A percentile compares a stretch with the other conserved stretches of the same genome.
Conservation (phyloP, 2,113 vertebrate species). For the Cygnus atratus region DNA sequence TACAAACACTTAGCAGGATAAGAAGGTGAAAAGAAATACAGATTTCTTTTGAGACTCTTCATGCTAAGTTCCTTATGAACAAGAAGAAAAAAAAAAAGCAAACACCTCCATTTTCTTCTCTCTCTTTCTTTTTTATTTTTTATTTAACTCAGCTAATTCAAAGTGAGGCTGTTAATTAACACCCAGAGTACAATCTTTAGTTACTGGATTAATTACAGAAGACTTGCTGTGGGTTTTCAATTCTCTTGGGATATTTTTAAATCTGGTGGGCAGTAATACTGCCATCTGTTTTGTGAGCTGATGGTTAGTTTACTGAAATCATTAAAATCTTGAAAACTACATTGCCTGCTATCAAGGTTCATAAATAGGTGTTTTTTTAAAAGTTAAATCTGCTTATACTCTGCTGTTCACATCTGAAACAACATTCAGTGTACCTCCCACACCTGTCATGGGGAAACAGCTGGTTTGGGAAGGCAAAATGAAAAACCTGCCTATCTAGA, state of each 20-base stretch:
- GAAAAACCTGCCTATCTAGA: not conserved
- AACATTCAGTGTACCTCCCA: not conserved
- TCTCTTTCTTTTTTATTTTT: not conserved
- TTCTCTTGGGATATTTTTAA: slow-evolving; percentile 65
- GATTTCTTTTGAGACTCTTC: slow-evolving; percentile 15
- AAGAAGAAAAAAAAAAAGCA: not conserved
- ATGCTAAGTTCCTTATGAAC: not conserved
- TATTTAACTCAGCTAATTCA: slow-evolving; percentile 33
- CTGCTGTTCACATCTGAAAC: not conserved
- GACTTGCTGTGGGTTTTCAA: slow-evolving; percentile 51
- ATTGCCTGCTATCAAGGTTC: not conserved
- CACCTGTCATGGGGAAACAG: not conserved
- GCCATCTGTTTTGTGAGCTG: slow-evolving; percentile 58
- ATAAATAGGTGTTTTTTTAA: not conserved
- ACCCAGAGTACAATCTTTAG: slow-evolving; percentile 43
- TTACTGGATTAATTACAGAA: slow-evolving; percentile 68
- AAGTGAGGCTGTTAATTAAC: slow-evolving; percentile 59
- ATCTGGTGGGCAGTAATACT: slow-evolving; percentile 56
- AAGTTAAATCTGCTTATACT: not conserved
- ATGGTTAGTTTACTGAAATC: slow-evolving; percentile 36
- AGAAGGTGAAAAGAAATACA: slow-evolving; percentile 12
- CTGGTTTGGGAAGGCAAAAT: slow-evolving; percentile 4
- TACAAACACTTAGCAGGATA: not conserved
- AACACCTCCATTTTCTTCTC: not conserved
- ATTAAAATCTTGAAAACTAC: slow-evolving; percentile 34